Conservation (phyloP, 2,888 invertebrate species). For the Tipula helvola region DNA sequence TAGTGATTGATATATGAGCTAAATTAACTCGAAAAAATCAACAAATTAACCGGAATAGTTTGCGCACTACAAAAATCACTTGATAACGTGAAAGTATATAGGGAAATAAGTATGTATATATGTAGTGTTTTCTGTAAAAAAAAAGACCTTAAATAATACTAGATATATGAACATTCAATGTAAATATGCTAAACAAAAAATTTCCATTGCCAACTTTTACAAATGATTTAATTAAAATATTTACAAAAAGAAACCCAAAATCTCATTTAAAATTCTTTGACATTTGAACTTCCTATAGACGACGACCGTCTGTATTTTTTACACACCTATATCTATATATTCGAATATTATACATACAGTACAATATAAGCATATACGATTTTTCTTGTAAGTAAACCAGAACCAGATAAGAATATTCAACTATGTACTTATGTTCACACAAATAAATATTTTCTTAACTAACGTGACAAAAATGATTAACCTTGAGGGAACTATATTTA, state of each 20-base stretch:
- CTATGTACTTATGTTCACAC: background rate
- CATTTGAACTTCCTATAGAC: background rate
- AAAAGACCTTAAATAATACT: background rate
- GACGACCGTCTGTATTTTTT: background rate
- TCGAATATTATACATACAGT: background rate
- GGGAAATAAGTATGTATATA: background rate
- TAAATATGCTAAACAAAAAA: too few relatives aligned
- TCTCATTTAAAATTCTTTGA: background rate
- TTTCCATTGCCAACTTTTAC: background rate
- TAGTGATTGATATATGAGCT: background rate
- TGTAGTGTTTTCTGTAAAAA: background rate
- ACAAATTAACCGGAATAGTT: background rate
- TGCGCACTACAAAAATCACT: background rate
- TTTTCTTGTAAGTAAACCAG: background rate
- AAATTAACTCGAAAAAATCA: background rate
- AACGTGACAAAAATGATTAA: background rate
- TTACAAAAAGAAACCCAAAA: background rate
- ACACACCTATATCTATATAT: background rate
- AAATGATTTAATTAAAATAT: background rate
- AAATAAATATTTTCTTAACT: background rate
- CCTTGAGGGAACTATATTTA: background rate
- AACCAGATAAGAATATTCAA: background rate
- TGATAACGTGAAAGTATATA: too few relatives aligned
- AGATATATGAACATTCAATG: background rate
- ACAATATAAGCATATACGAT: background rate